These are phyloP conservation scores for Capromys pilorides DNA, from an alignment of 2,797 vertebrate species.

Conservation along the genomic window DNA sequence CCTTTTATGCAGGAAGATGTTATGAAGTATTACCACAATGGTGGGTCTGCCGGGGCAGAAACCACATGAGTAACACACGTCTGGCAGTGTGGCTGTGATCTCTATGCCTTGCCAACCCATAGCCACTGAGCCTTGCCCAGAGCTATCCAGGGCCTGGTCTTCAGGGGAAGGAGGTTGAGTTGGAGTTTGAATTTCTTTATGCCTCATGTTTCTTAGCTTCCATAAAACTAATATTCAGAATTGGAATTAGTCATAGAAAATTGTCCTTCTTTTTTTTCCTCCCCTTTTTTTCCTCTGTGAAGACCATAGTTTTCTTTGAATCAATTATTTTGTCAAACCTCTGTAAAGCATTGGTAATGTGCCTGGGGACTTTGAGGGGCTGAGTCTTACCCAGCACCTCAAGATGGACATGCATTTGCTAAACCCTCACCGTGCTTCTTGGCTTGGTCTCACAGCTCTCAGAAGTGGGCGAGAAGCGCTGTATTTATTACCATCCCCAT, in stretches of 20 bases:
- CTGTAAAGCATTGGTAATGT: neutral
- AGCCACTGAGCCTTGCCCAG: rapidly evolving
- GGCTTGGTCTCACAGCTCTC: neutral
- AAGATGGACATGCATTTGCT: neutral
- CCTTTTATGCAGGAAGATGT: neutral
- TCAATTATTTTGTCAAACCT: neutral
- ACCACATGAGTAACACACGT: neutral
- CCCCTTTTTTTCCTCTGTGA: neutral
- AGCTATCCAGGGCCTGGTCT: neutral
- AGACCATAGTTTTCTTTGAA: slow-evolving; percentile 20
- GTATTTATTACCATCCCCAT: neutral
- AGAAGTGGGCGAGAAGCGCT: neutral
- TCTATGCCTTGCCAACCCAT: neutral
- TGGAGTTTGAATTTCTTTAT: neutral
- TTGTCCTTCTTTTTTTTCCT: neutral
- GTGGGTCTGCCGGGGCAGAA: neutral
- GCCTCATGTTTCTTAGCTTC: neutral
- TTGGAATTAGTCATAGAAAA: neutral
- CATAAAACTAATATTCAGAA: slow-evolving; percentile 35
- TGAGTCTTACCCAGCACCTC: neutral
- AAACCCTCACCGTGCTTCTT: too few relatives aligned
- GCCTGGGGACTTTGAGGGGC: neutral
- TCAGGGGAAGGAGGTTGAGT: neutral
- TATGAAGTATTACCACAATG: neutral
- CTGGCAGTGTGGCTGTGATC: neutral